A percentile compares a stretch with the other conserved stretches of the same genome.
These are phyloP conservation scores for Neodiprion fabricii DNA, from an alignment of 1,140 invertebrate genomes.

Conservation along the genomic window DNA sequence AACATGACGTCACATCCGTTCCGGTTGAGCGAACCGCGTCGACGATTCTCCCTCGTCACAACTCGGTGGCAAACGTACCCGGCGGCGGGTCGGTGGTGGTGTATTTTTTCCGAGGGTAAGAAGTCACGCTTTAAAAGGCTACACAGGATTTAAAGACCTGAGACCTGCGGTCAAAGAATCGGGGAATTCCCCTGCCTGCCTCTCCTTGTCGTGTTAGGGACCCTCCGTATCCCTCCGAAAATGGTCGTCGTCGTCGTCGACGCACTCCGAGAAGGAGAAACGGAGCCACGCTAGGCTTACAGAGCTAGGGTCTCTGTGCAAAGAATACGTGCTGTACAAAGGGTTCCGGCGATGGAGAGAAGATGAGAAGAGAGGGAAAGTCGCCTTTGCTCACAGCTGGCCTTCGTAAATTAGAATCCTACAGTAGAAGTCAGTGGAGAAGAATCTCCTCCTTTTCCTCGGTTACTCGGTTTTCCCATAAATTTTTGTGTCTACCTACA, in stretches of 20 bases:
- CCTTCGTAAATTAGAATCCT: neutral
- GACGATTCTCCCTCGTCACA: neutral
- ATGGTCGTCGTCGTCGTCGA: neutral
- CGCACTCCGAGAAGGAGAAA: neutral
- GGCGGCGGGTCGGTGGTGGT: neutral
- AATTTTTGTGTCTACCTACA: too few relatives aligned
- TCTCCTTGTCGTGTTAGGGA: neutral
- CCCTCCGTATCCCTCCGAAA: neutral
- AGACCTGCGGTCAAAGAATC: constrained; percentile 1
- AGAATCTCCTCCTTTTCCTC: neutral
- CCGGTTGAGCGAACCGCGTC: neutral
- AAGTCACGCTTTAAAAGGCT: constrained; percentile 7
- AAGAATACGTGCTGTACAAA: neutral
- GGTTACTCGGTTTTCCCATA: neutral
- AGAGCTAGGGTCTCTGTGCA: too few relatives aligned
- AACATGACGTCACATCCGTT: too few relatives aligned
- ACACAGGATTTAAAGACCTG: neutral
- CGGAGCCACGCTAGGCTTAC: neutral
- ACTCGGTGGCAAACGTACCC: neutral
- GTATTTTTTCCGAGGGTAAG: neutral
- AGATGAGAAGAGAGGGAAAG: neutral
- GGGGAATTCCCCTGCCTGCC: neutral
- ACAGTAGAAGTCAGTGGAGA: neutral
- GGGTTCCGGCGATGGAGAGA: neutral
- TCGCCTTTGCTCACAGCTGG: neutral